A percentile compares a stretch with the other conserved stretches of the same genome.
These are phyloP conservation scores for Sturmia bella DNA, from an alignment of 2,888 invertebrate species.

Conservation along the genomic window DNA sequence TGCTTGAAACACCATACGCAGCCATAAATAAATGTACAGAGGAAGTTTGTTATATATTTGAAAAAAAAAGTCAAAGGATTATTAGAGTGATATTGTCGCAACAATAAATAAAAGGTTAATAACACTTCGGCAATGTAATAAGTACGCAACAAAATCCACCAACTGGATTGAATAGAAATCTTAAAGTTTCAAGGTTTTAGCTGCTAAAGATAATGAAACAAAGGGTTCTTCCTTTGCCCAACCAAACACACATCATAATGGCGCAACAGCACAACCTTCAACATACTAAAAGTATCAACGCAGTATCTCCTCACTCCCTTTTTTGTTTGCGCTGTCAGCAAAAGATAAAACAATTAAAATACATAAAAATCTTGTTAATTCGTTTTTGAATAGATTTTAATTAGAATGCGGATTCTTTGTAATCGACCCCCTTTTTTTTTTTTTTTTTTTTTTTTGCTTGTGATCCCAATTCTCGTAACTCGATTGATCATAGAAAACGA, in stretches of 20 bases:
- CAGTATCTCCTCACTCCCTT: slow-evolving; percentile 5
- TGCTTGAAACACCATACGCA: slow-evolving; percentile 6
- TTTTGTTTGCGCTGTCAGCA: background rate
- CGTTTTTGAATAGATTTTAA: slow-evolving; percentile 77
- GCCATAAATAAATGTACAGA: background rate
- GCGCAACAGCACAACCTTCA: background rate
- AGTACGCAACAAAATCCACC: background rate
- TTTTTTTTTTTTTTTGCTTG: too few species aligned
- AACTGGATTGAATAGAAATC: background rate
- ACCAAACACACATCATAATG: too few species aligned
- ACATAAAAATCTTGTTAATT: slow-evolving; percentile 67
- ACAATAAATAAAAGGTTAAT: slow-evolving; percentile 20
- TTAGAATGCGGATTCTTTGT: slow-evolving; percentile 72
- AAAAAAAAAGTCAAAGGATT: background rate
- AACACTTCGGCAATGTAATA: background rate
- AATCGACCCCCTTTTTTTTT: slow-evolving; percentile 75
- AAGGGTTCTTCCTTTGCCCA: too few species aligned
- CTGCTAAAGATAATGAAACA: background rate
- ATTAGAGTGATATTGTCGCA: background rate
- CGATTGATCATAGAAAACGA: background rate
- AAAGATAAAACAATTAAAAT: background rate
- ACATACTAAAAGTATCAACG: slow-evolving; percentile 15
- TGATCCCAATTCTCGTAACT: background rate
- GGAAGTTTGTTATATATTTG: too few species aligned
- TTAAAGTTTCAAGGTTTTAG: background rate